Conservation (phyloP, 2,113 vertebrate species). For the Mesembrinibis cayennensis region DNA sequence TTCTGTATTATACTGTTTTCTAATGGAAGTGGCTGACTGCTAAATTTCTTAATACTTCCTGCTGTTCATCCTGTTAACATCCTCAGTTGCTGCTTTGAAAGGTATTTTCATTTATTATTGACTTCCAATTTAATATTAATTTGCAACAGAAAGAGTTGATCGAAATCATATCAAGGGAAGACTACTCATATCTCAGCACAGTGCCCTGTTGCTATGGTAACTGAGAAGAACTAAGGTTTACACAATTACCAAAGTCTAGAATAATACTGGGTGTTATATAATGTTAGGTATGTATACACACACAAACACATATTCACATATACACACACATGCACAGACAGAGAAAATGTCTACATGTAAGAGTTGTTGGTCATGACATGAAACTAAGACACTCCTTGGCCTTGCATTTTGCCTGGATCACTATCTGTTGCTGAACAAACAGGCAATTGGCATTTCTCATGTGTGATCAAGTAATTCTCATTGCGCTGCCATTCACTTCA, state of each 20-base stretch:
- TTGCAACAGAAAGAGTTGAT: conserved; percentile 34
- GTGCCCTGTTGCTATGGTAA: conserved; percentile 40
- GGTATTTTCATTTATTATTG: conserved; percentile 35
- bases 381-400: neutral
- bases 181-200: neutral
- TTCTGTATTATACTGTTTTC: neutral
- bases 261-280: neutral
- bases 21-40: neutral
- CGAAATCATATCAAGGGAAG: conserved; percentile 8
- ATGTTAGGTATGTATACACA: no score
- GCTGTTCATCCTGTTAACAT: neutral
- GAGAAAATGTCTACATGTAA: neutral
- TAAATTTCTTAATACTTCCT: conserved; percentile 3
- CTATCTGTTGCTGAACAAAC: neutral
- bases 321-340: fast-evolving
- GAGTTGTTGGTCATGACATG: neutral
- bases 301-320: neutral
- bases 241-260: neutral
- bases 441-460: neutral
- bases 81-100: neutral
- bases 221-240: neutral
- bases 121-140: conserved; percentile 55
- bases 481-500: neutral
- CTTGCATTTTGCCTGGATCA: neutral
- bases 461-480: neutral